These are phyloP conservation scores for Microctenopoma lineatum DNA, from an alignment of 2,797 vertebrate genomes.

Conservation along the genomic window DNA sequence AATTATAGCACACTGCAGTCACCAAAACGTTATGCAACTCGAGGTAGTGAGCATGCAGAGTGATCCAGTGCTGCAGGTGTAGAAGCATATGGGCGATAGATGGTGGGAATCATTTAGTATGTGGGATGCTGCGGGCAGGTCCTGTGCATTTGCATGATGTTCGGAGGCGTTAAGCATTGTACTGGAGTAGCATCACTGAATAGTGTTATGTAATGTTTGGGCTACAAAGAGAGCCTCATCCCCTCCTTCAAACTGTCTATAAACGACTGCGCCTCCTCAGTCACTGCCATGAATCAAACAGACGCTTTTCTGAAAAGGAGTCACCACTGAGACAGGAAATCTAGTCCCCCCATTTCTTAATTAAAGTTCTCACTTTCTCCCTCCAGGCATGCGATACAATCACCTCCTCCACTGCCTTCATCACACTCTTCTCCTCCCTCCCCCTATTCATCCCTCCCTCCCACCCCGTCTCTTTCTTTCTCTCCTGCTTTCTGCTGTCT, in stretches of 20 bases:
- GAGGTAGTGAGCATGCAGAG: slow-evolving; percentile 26
- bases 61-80: slow-evolving; percentile 23
- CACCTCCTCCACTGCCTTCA: slow-evolving; percentile 65
- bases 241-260: slow-evolving; percentile 53
- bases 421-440: slow-evolving; percentile 44
- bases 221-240: slow-evolving; percentile 55
- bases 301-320: slow-evolving; percentile 64
- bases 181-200: slow-evolving; percentile 68
- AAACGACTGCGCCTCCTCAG: slow-evolving; percentile 54
- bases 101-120: slow-evolving; percentile 53
- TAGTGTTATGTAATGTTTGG: slow-evolving; percentile 73
- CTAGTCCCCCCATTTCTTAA: slow-evolving; percentile 69
- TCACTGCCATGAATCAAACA: slow-evolving; percentile 63
- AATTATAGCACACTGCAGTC: slow-evolving; percentile 22
- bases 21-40: slow-evolving; percentile 36
- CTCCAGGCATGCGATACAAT: slow-evolving; percentile 72
- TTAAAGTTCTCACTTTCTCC: slow-evolving; percentile 69
- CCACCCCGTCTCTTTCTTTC: slow-evolving; percentile 24
- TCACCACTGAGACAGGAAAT: slow-evolving; percentile 65
- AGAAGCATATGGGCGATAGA: slow-evolving; percentile 50
- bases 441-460: slow-evolving; percentile 35
- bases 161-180: slow-evolving; percentile 76
- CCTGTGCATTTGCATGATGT: slow-evolving; percentile 89
- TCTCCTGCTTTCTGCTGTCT: slow-evolving; percentile 51
- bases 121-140: slow-evolving; percentile 85